phyloP scores from a whole-genome alignment of 2,888 invertebrate species.

The Trilocha varians region DNA sequence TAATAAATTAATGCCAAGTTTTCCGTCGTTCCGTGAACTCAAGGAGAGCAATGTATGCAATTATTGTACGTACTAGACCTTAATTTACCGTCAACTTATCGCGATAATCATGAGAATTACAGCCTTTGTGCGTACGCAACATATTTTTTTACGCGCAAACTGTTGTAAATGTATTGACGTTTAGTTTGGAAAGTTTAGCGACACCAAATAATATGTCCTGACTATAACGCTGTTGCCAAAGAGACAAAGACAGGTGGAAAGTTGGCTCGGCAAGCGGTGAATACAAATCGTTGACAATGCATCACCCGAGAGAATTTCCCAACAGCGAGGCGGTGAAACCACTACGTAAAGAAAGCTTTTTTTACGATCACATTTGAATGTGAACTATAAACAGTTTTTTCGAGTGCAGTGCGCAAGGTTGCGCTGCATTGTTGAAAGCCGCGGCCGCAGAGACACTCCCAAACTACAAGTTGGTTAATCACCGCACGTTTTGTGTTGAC shows the following conservation, averaged over 20 bases:
- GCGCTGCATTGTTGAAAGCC: slow-evolving; percentile 38
- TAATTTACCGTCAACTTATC: slow-evolving; percentile 30
- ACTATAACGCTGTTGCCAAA: slow-evolving; percentile 24
- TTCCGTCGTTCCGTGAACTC: slow-evolving; percentile 58
- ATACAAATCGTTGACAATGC: slow-evolving; percentile 66
- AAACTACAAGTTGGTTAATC: slow-evolving; percentile 44
- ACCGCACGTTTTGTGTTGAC: slow-evolving; percentile 49
- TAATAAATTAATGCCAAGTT: slow-evolving; percentile 43
- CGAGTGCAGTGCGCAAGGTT: slow-evolving; percentile 28
- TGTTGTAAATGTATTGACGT: background rate
- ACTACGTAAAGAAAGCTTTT: slow-evolving; percentile 50
- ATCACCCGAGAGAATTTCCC: slow-evolving; percentile 51
- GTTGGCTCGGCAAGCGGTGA: slow-evolving; percentile 45
- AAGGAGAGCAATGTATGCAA: slow-evolving; percentile 62
- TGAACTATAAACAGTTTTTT: slow-evolving; percentile 4
- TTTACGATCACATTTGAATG: slow-evolving; percentile 16
- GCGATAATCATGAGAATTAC: slow-evolving; percentile 41
- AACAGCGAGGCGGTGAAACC: slow-evolving; percentile 46
- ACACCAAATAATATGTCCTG: slow-evolving; percentile 28
- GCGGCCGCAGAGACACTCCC: slow-evolving; percentile 36
- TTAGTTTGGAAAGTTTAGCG: background rate
- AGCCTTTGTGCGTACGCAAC: slow-evolving; percentile 3
- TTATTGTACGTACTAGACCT: slow-evolving; percentile 31
- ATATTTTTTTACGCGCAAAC: slow-evolving; percentile 4
- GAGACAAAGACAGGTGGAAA: slow-evolving; percentile 64